Conservation (phyloP, 2,888 invertebrate species). For the Erebia palarica region DNA sequence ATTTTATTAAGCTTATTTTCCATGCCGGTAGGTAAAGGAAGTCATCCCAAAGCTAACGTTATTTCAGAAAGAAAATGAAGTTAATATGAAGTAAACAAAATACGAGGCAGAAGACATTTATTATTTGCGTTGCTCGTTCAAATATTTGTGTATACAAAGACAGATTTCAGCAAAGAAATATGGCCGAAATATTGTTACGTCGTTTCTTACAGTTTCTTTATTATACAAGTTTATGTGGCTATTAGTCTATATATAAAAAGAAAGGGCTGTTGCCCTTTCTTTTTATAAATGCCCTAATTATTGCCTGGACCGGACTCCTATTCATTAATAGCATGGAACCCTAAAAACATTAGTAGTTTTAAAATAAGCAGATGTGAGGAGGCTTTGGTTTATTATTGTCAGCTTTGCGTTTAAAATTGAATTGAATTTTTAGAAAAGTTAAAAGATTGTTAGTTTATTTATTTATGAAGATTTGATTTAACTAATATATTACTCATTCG, state of each 20-base stretch:
- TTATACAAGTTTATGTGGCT: neutral
- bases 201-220: neutral
- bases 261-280: too few relatives aligned
- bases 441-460: too few relatives aligned
- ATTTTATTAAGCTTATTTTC: neutral
- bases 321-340: too few relatives aligned
- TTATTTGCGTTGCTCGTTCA: constrained; percentile 25
- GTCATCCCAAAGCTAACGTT: constrained; percentile 16
- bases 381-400: too few relatives aligned
- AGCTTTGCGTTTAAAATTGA: too few relatives aligned
- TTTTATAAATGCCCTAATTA: neutral
- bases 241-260: too few relatives aligned
- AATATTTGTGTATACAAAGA: constrained; percentile 27
- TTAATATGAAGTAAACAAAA: constrained; percentile 29
- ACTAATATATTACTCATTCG: too few relatives aligned
- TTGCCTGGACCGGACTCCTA: neutral
- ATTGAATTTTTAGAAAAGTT: too few relatives aligned
- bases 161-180: constrained; percentile 24
- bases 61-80: constrained; percentile 16
- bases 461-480: too few relatives aligned
- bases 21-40: neutral
- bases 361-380: too few relatives aligned
- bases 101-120: constrained; percentile 18
- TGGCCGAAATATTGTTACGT: constrained; percentile 11
- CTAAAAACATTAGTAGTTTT: too few relatives aligned